Percentiles rank a stretch among this genome's conserved stretches.
Evolutionary conservation across 2,888 invertebrate species (phyloP).

Genomic region (Petrophora chlorosata): DNA sequence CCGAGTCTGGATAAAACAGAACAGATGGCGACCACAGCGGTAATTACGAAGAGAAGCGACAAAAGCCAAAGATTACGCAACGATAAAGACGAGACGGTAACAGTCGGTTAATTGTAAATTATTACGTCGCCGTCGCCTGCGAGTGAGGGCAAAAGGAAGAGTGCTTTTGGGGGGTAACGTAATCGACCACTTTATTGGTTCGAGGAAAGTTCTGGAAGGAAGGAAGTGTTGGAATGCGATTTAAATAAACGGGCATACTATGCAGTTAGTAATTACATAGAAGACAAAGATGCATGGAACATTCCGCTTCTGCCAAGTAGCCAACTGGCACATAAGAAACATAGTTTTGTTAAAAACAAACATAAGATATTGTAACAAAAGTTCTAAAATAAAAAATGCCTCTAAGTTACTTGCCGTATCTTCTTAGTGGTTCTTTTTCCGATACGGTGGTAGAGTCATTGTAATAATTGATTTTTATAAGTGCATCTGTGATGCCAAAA

Average conservation of each 20-base stretch:
- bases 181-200: slow-evolving; percentile 11
- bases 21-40: neutral
- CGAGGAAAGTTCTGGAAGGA: neutral
- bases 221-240: neutral
- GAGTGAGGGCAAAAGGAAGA: slow-evolving; percentile 4
- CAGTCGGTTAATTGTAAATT: slow-evolving; percentile 22
- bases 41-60: slow-evolving; percentile 22
- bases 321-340: no score
- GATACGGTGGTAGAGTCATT: no score
- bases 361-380: no score
- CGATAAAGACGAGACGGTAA: slow-evolving; percentile 9
- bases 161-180: slow-evolving; percentile 6
- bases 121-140: slow-evolving; percentile 8
- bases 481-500: no score
- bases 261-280: no score
- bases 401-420: no score
- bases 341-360: no score
- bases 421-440: no score
- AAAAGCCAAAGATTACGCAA: slow-evolving; percentile 16
- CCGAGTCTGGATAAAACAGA: neutral
- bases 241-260: neutral
- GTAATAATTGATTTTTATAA: no score
- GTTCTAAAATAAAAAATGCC: no score
- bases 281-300: no score
- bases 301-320: no score